Percentiles rank a stretch among this genome's conserved stretches.
Conservation (phyloP, 2,797 vertebrate species). For the Arnoldichthys spilopterus region DNA sequence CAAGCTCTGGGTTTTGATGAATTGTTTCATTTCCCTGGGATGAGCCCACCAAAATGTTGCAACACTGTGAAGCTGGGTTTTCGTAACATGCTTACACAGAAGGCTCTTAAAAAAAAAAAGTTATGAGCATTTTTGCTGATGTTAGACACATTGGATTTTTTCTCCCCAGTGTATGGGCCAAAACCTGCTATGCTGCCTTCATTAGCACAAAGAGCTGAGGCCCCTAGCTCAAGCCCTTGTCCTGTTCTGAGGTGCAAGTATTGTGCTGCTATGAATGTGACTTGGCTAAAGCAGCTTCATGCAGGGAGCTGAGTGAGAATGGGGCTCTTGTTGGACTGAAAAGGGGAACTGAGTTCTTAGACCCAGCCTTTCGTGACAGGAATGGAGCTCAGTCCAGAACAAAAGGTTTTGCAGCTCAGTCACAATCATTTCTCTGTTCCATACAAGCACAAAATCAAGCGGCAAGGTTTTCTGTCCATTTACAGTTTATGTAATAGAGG, state of each 20-base stretch:
- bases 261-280: slow-evolving; percentile 44
- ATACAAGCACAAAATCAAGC: slow-evolving; percentile 33
- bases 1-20: slow-evolving; percentile 2
- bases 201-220: slow-evolving; percentile 29
- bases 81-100: neutral
- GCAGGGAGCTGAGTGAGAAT: slow-evolving; percentile 33
- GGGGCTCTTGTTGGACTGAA: slow-evolving; percentile 43
- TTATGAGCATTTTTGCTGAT: neutral
- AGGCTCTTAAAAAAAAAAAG: neutral
- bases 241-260: slow-evolving; percentile 34
- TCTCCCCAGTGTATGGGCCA: slow-evolving; percentile 21
- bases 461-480: neutral
- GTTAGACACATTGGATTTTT: neutral
- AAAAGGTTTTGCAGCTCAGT: slow-evolving; percentile 25
- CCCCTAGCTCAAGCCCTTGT: slow-evolving; percentile 35
- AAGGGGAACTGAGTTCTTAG: slow-evolving; percentile 21
- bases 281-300: slow-evolving; percentile 41
- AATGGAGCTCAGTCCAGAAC: slow-evolving; percentile 37
- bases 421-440: slow-evolving; percentile 21
- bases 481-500: neutral
- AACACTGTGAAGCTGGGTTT: neutral
- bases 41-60: slow-evolving; percentile 7
- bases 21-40: slow-evolving; percentile 1
- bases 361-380: slow-evolving; percentile 25
- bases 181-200: slow-evolving; percentile 2